These are phyloP conservation scores for Capitulum mitella DNA, from an alignment of 2,888 invertebrate species.

Conservation along the genomic window DNA sequence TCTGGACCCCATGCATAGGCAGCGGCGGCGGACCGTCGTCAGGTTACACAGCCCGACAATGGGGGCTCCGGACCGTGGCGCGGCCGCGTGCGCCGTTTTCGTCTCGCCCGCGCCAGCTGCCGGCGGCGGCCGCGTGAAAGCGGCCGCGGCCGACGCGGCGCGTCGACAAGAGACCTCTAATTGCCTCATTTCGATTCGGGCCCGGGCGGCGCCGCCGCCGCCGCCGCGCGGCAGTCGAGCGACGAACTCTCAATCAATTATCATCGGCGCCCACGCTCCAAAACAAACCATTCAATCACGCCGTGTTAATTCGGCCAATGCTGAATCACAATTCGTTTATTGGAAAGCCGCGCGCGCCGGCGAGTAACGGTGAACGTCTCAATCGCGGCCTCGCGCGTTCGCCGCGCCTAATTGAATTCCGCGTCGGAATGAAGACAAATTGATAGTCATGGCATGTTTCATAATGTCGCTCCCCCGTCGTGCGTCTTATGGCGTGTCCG, in stretches of 20 bases:
- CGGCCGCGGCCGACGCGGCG: background rate
- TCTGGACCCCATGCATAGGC: too few species aligned
- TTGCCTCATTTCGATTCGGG: background rate
- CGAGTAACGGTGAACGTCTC: background rate
- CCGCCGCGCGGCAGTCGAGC: background rate
- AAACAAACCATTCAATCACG: conserved; percentile 7
- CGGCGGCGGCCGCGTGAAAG: background rate
- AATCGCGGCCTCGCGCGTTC: background rate
- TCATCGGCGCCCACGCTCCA: background rate
- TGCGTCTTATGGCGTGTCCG: background rate
- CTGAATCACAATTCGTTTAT: background rate
- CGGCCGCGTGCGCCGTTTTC: too few species aligned
- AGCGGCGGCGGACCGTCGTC: too few species aligned
- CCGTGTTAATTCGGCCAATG: background rate
- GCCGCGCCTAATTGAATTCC: background rate
- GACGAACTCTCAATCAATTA: conserved; percentile 1
- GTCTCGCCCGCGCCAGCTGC: too few species aligned
- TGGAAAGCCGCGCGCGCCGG: background rate
- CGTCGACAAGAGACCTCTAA: background rate
- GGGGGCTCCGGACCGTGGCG: too few species aligned
- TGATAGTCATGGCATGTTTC: conserved; percentile 22
- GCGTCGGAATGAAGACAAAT: conserved; percentile 10
- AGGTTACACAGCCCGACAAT: too few species aligned
- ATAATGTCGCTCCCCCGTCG: background rate
- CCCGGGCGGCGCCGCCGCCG: background rate